These are phyloP conservation scores for Carterocephalus palaemon DNA, from an alignment of 2,888 invertebrate genomes.

Conservation along the genomic window DNA sequence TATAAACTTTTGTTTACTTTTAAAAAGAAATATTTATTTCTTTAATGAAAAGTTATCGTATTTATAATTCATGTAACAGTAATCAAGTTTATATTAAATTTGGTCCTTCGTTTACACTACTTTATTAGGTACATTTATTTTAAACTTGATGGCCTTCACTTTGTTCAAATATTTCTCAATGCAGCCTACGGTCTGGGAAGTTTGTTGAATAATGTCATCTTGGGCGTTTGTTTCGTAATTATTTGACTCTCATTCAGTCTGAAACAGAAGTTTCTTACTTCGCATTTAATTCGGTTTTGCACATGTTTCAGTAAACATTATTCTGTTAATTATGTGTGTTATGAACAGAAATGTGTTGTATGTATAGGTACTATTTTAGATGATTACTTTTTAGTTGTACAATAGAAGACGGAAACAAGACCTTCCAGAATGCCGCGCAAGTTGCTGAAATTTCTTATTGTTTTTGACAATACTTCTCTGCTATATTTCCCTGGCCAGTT, in stretches of 20 bases:
- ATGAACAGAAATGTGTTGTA: no score
- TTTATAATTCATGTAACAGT: background rate
- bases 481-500: constrained; percentile 97
- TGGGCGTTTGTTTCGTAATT: constrained; percentile 37
- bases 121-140: constrained; percentile 22
- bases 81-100: no score
- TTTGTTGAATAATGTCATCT: constrained; percentile 37
- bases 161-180: constrained; percentile 62
- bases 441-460: constrained; percentile 93
- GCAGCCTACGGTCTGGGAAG: constrained; percentile 55
- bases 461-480: constrained; percentile 95
- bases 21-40: no score
- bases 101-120: no score
- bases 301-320: no score
- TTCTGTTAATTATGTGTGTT: no score
- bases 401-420: constrained; percentile 2
- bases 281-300: no score
- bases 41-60: background rate
- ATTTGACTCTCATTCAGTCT: constrained; percentile 4
- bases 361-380: no score
- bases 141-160: constrained; percentile 67
- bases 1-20: no score
- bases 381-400: background rate
- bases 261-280: constrained; percentile 42
- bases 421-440: constrained; percentile 86